Base-by-base conservation (phyloP, 2,113 vertebrate genomes). In the Geothlypis trichas region DNA sequence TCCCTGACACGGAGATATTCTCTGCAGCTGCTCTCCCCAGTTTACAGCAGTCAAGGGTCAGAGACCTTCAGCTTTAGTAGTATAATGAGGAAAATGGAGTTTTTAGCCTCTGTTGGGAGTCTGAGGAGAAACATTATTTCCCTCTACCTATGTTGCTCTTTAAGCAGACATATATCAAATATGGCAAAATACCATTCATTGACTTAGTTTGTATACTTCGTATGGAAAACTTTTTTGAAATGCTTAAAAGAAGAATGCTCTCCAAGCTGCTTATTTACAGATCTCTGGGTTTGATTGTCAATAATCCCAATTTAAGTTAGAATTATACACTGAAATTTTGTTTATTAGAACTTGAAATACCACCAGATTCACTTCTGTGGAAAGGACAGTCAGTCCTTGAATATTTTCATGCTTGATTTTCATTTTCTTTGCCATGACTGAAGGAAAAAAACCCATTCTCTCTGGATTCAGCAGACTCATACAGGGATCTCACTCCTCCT, bases 401-500 rank as follows among this genome's bases (percentile, higher is more conserved):
- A 86, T 78, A 78, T 87, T 87, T 95, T 84, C 33, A 27, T 89
- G 84, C 66, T 79, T 82, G 30, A 47, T 90, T 90, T 95, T 93
- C 19, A 14, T 66, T 82, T 91, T 63, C 27, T 81, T 94, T 92
- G 47, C 58, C 68, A 52, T 62, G 30, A 55, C 19, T 66, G 39
- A 94, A 77, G 18, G 13, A 9, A 58, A 90, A 90, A 90, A 67
- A 76, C 0, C 3, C 17, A 24, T 71, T 71, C 13, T 33, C 1
- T 42, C 4, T 92, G 39, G 17, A 59, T 81, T 83, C 51, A 73
- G 42, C 41, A 93, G 42, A 67, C 52, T 77, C 14, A 20, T 63
- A 52, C 13, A 52, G 20, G 51, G 19, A 49, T 73, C 61, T 93
- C 20, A 17, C 33, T 89, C 23, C 33, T 79, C 20, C 37, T 72